A percentile compares a stretch with the other conserved stretches of the same genome.
Evolutionary conservation across 2,888 invertebrate genomes (phyloP).

Genomic region (Agonopterix subpropinquella): DNA sequence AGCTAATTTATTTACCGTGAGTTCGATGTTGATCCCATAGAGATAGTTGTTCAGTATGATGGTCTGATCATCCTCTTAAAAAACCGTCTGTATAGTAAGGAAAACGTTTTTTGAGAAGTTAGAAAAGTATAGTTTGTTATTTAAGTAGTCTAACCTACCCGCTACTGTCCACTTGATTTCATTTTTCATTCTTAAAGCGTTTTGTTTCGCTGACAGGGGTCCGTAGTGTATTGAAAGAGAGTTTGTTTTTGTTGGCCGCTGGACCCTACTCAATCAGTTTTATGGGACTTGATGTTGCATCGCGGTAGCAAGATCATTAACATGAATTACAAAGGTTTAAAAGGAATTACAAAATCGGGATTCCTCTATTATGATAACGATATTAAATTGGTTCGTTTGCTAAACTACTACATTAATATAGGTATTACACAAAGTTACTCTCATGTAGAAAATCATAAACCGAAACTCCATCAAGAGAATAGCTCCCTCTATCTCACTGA

Average conservation of each 20-base stretch:
- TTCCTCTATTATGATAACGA: no score
- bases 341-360: not conserved
- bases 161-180: constrained; percentile 67
- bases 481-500: constrained; percentile 28
- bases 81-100: no score
- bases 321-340: constrained; percentile 28
- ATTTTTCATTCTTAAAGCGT: constrained; percentile 69
- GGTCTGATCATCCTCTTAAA: no score
- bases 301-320: constrained; percentile 44
- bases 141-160: constrained; percentile 10
- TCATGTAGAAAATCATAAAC: not conserved
- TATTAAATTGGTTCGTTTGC: not conserved
- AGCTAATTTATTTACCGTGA: no score
- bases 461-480: constrained; percentile 20
- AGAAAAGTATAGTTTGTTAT: no score
- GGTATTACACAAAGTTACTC: no score
- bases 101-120: no score
- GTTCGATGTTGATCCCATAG: no score
- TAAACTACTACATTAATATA: no score
- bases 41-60: no score
- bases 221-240: constrained; percentile 49
- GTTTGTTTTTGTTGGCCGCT: constrained; percentile 44
- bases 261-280: constrained; percentile 53
- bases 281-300: constrained; percentile 33
- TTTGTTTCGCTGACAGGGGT: constrained; percentile 68